Percentiles rank a stretch among this genome's conserved stretches.
phyloP scores from a whole-genome alignment of 2,797 vertebrate genomes.

The Geotrypetes seraphini region DNA sequence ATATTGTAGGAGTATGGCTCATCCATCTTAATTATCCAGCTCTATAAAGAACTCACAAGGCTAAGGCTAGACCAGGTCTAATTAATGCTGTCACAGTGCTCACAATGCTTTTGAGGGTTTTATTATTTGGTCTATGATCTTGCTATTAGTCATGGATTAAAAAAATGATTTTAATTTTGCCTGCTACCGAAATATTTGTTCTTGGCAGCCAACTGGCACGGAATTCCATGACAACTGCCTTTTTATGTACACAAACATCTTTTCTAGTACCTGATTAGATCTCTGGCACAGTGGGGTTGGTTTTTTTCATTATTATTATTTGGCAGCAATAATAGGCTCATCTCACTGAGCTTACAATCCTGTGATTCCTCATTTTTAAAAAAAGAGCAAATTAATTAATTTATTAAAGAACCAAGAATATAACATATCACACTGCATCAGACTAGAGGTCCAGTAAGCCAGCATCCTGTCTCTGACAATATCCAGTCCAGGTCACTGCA shows the following conservation, averaged over 20 bases:
- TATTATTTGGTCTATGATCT: background rate
- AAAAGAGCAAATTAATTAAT: constrained; percentile 8
- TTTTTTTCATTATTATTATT: too few species aligned
- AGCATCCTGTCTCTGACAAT: too few species aligned
- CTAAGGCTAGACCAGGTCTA: background rate
- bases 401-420: too few species aligned
- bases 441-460: too few species aligned
- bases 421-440: background rate
- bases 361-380: background rate
- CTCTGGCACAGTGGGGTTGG: constrained; percentile 7
- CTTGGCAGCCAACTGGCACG: constrained; percentile 1
- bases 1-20: background rate
- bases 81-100: background rate
- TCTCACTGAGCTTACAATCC: constrained; percentile 1
- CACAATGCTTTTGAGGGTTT: background rate
- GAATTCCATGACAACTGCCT: constrained; percentile 17
- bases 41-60: background rate
- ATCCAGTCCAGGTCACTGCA: too few species aligned
- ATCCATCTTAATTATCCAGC: background rate
- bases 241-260: constrained; percentile 20
- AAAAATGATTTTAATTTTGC: constrained; percentile 1
- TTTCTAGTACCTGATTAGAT: constrained; percentile 27
- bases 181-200: constrained; percentile 3
- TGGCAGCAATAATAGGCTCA: constrained; percentile 1
- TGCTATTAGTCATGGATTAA: background rate